A percentile compares a stretch with the other conserved stretches of the same genome.
Conservation (phyloP, 2,888 invertebrate species). For the Dyspetes luteomarginatus region DNA sequence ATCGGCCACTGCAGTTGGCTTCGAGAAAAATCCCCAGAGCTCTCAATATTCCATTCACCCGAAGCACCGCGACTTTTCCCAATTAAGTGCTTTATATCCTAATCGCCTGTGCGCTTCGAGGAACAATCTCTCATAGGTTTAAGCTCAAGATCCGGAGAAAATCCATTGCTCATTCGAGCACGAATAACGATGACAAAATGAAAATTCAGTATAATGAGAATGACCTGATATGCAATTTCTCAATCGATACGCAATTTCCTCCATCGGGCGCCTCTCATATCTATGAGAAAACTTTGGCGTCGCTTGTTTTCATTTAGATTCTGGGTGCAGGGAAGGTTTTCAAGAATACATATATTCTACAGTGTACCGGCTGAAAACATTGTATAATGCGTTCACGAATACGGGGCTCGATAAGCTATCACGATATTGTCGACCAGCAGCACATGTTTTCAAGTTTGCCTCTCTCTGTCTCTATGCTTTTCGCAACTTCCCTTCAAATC, state of each 20-base stretch:
- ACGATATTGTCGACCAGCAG: constrained; percentile 46
- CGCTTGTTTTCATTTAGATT: constrained; percentile 45
- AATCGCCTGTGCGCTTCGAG: not conserved
- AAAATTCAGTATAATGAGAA: constrained; percentile 28
- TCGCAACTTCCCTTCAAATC: constrained; percentile 26
- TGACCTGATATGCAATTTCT: constrained; percentile 6
- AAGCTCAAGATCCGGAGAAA: not conserved
- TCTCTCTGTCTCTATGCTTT: not conserved
- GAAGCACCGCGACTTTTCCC: constrained; percentile 21
- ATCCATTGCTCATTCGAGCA: constrained; percentile 39
- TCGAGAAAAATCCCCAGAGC: constrained; percentile 2
- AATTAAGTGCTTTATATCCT: constrained; percentile 31
- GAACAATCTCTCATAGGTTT: constrained; percentile 40
- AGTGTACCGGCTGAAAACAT: constrained; percentile 21
- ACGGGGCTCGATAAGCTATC: constrained; percentile 37
- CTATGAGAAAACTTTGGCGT: not conserved
- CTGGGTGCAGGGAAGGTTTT: not conserved
- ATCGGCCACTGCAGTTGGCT: constrained; percentile 6
- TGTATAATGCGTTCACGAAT: constrained; percentile 51
- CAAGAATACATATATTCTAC: not conserved
- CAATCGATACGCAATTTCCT: constrained; percentile 29
- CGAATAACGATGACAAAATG: constrained; percentile 17
- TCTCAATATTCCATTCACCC: constrained; percentile 24
- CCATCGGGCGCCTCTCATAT: not conserved
- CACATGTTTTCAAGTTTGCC: constrained; percentile 33